Evolutionary conservation across 30 jellyfish, hydroid and myxozoan genomes (phyloP), one percentile per base, ranked within the genome.

Genomic region (Aurelia sp.): DNA sequence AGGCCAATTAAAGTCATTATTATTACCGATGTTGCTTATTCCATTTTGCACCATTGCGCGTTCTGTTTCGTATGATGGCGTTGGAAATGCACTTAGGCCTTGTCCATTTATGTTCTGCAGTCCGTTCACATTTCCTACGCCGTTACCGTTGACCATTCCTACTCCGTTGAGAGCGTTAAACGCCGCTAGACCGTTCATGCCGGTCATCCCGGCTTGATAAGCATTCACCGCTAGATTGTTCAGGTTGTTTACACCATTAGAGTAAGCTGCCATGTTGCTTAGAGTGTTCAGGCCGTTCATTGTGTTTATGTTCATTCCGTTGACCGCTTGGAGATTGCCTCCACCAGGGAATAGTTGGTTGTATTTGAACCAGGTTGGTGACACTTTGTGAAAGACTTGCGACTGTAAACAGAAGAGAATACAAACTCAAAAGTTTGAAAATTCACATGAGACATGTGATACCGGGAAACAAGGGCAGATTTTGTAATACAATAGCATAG

Each of bases 291-390:
- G 79, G 23, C 97, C 97, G 58, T 93, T 93, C 55, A 93, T 82
- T 51, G 96, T 92, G 74, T 93, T 93, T 70, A 93, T 82, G 62
- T 96, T 95, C 97, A 93, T 86, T 2, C 96, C 93, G 87, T 88
- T 93, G 60, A 87, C 98, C 47, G 97, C 92, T 21, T 96, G 95
- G 53, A 93, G 61, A 84, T 76, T 86, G 18, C 92, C 84, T 18
- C 91, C 90, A 0, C 94, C 92, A 16, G 97, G 98, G 80, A 93
- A 93, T 6, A 93, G 90, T 51, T 79, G 91, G 89, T 82, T 88
- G 82, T 93, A 93, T 73, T 93, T 93, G 83, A 88, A 93, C 98
- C 98, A 93, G 23, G 98, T 87, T 7, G 98, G 98, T 8, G 98
- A 93, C 19, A 93, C 96, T 81, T 93, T 93, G 73, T 93, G 98